Base-by-base conservation (phyloP, 2,113 vertebrate species). In the Recurvirostra avosetta region DNA sequence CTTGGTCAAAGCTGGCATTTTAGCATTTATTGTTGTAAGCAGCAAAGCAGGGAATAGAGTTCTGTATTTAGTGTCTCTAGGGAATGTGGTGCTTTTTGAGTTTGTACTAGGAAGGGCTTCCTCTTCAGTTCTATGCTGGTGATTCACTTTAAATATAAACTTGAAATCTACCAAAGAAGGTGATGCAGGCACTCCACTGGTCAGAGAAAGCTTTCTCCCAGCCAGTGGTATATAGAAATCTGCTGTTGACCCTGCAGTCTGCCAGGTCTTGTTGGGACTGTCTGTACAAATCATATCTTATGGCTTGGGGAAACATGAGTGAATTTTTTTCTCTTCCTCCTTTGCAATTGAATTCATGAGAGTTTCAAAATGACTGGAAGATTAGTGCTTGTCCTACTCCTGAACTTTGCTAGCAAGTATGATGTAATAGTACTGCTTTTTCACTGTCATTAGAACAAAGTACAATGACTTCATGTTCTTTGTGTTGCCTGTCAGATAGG, bases 181-280 rank as follows among this genome's bases (percentile, higher is more conserved):
- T 38, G 20, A 17, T 81, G 15, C 67, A 36, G n/a, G 6, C 14
- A 30, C 9, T 3, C 34, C 3, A 2, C 3, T 75, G 63, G 23
- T 76, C 72, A 62, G 32, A 77, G 45, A 23, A 40, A 18, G 25
- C 76, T 91, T 93, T 79, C 14, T 68, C 32, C 25, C 23, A 58
- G 13, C 2, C 61, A 50, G n/a, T 15, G 50, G 12, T 23, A 4
- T 23, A 18, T 5, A 15, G 62, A 67, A 50, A 80, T 22, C 30
- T 49, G 15, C 50, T 40, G 1, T 0, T 0, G 12, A 41, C 17
- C 53, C 23, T 67, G 53, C 11, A 30, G 52, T 3, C 19, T n/a
- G 18, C 4, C 9, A 6, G n/a, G 27, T 38, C 19, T 34, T 45
- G 8, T 22, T 83, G 43, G 34, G 72, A 34, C 43, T 21, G 3